Evolutionary conservation across 2,113 vertebrate genomes (phyloP).

Genomic region (Xyrauchen texanus): DNA sequence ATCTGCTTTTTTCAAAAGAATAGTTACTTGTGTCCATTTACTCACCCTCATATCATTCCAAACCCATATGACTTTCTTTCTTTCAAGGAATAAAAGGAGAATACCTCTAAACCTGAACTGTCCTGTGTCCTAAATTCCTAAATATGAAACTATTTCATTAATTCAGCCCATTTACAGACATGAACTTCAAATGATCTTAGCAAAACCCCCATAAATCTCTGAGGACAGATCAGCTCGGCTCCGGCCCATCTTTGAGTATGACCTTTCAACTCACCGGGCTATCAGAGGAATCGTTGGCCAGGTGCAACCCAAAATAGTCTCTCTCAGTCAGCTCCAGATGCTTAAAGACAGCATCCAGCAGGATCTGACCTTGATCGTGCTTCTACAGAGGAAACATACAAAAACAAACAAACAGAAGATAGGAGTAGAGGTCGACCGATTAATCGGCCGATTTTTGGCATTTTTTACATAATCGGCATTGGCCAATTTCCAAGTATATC

Average conservation of each 20-base stretch:
- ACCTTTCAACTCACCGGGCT: slow-evolving; percentile 83
- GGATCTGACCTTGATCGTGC: slow-evolving; percentile 90
- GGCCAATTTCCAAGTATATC: too few relatives aligned
- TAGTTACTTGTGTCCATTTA: too few relatives aligned
- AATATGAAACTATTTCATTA: slow-evolving; percentile 2
- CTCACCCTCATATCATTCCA: too few relatives aligned
- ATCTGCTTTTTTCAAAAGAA: too few relatives aligned
- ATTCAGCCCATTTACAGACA: background rate
- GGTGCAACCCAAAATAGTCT: slow-evolving; percentile 97
- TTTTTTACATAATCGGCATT: too few relatives aligned
- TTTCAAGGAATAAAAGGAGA: background rate
- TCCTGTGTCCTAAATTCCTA: background rate
- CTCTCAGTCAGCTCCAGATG: slow-evolving; percentile 97
- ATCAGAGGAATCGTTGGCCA: slow-evolving; percentile 91
- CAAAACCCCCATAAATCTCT: background rate
- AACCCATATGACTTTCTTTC: too few relatives aligned
- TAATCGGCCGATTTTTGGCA: too few relatives aligned
- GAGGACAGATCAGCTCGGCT: background rate
- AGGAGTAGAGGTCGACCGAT: too few relatives aligned
- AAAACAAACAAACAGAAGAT: background rate
- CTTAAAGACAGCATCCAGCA: slow-evolving; percentile 93
- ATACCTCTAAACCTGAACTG: background rate
- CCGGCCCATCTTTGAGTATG: background rate
- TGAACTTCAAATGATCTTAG: background rate
- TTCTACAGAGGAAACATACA: slow-evolving; percentile 78